A percentile compares a stretch with the other conserved stretches of the same genome.
Evolutionary conservation across 2,113 vertebrate genomes (phyloP).

Genomic region (Sylvilagus bachmani): DNA sequence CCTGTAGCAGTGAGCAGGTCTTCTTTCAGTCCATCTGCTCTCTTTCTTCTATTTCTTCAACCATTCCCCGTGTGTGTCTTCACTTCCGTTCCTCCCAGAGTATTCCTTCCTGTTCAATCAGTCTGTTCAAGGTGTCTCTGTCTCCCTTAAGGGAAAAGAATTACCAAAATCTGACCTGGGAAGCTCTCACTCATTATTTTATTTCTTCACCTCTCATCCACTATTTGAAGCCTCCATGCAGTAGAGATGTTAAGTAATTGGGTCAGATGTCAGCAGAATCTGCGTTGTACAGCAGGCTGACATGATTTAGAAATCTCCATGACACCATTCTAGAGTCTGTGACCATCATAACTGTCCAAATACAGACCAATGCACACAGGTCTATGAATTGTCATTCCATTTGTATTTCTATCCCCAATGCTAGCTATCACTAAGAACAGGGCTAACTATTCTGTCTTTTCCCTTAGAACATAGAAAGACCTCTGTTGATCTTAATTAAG

Average conservation of each 20-base stretch:
- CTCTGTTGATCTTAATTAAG: neutral
- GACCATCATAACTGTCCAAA: neutral
- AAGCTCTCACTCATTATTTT: neutral
- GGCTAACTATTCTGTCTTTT: neutral
- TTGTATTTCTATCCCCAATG: neutral
- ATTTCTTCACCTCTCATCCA: neutral
- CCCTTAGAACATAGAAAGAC: neutral
- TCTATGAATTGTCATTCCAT: neutral
- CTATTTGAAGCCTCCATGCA: neutral
- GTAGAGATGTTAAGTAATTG: neutral
- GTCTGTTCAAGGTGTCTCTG: too few relatives aligned
- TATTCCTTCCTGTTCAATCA: neutral
- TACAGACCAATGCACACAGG: neutral
- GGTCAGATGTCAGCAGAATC: fast-evolving
- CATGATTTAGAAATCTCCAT: neutral
- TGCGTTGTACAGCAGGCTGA: neutral
- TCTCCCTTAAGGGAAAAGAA: neutral
- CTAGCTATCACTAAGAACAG: neutral
- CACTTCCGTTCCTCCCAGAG: neutral
- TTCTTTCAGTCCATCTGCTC: too few relatives aligned
- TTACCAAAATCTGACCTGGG: neutral
- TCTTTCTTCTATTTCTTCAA: neutral
- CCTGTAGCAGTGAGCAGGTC: fast-evolving
- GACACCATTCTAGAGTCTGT: neutral
- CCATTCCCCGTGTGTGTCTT: fast-evolving